Evolutionary conservation across 37 sponge, comb jelly and placozoan genomes (phyloP).

Genomic region (Halichondria panicea): DNA sequence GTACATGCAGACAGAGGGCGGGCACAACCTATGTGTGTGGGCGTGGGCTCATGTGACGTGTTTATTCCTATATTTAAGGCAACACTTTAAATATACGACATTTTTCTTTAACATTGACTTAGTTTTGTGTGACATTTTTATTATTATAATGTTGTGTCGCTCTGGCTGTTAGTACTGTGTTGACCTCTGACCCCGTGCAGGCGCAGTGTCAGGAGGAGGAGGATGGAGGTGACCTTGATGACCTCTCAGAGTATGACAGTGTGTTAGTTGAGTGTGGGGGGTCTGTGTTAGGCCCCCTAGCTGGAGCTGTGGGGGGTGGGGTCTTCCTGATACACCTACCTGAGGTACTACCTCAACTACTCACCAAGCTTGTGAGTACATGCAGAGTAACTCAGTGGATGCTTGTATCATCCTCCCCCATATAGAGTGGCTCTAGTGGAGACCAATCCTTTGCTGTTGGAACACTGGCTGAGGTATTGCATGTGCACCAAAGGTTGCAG

Average conservation of each 20-base stretch:
- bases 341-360: constrained; percentile 22
- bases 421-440: constrained; percentile 17
- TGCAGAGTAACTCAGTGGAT: background rate
- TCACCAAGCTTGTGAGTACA: constrained; percentile 46
- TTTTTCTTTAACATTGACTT: too few species aligned
- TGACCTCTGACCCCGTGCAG: constrained; percentile 9
- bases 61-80: too few species aligned
- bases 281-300: constrained; percentile 51
- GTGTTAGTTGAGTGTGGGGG: constrained; percentile 67
- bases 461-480: constrained; percentile 82
- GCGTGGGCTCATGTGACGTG: too few species aligned
- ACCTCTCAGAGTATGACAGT: constrained; percentile 60
- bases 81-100: too few species aligned
- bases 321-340: constrained; percentile 14
- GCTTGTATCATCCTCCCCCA: background rate
- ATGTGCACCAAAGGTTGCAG: too few species aligned
- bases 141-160: too few species aligned
- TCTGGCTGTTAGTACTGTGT: too few species aligned
- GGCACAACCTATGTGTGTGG: too few species aligned
- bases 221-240: constrained; percentile 16
- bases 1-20: background rate
- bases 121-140: too few species aligned
- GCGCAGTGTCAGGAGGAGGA: constrained; percentile 54
- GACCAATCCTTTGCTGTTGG: constrained; percentile 81
- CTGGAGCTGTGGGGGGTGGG: constrained; percentile 45